phyloP scores from a whole-genome alignment of 1,140 invertebrate genomes.

The Bombus polaris region DNA sequence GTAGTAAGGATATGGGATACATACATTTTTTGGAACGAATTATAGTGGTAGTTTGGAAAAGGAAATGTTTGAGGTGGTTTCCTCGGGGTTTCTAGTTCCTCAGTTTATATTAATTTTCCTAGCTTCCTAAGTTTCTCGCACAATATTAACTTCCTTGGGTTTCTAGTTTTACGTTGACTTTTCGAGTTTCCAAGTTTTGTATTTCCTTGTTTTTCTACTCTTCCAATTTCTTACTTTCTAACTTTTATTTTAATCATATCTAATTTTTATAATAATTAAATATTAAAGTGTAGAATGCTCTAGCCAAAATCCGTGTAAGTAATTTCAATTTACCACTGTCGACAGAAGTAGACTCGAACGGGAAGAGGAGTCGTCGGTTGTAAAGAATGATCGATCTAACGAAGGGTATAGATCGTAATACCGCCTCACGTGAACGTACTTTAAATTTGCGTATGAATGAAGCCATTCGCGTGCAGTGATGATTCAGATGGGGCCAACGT shows the following conservation, averaged over 20 bases:
- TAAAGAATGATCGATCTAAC: slow-evolving; percentile 8
- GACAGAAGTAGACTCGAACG: no score
- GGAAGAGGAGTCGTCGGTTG: not conserved
- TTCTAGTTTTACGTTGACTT: not conserved
- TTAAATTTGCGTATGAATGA: slow-evolving; percentile 57
- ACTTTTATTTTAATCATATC: not conserved
- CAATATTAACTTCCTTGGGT: not conserved
- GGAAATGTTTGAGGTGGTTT: not conserved
- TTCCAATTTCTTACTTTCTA: not conserved
- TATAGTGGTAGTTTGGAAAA: not conserved
- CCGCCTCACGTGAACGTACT: slow-evolving; percentile 21
- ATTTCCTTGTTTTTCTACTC: not conserved
- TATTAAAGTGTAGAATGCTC: not conserved
- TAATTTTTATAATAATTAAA: not conserved
- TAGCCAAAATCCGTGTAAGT: not conserved
- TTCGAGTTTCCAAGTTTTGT: not conserved
- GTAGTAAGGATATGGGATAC: not conserved
- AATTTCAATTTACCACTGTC: not conserved
- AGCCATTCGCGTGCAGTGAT: slow-evolving; percentile 53
- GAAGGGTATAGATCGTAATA: not conserved
- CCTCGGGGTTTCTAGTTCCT: not conserved
- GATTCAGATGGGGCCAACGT: slow-evolving; percentile 38
- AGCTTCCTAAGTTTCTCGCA: not conserved
- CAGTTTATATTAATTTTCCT: not conserved
- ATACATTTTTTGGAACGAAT: not conserved